A percentile compares a stretch with the other conserved stretches of the same genome.
These are phyloP conservation scores for Lepus timidus DNA, from an alignment of 2,113 vertebrate species.

Conservation along the genomic window DNA sequence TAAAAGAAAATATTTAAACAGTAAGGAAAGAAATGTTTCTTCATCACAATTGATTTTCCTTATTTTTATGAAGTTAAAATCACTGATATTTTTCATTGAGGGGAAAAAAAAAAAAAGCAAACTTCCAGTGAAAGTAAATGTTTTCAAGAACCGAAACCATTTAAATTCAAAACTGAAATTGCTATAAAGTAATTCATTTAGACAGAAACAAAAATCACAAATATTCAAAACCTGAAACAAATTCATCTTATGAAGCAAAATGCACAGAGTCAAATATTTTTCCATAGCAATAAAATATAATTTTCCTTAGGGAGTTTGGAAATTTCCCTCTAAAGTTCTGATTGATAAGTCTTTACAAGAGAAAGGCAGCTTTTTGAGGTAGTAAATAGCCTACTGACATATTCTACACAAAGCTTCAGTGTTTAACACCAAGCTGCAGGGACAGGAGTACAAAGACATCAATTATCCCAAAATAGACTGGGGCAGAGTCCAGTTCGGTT, in stretches of 20 bases:
- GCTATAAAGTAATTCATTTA: slow-evolving; percentile 6
- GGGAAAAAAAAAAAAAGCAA: neutral
- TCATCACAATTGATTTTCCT: neutral
- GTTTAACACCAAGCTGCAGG: slow-evolving; percentile 78
- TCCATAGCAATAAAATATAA: slow-evolving; percentile 58
- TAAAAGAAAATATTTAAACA: slow-evolving; percentile 35
- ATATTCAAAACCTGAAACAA: slow-evolving; percentile 52
- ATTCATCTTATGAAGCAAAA: slow-evolving; percentile 62
- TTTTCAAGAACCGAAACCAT: slow-evolving; percentile 51
- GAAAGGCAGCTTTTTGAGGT: slow-evolving; percentile 71
- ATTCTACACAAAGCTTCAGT: slow-evolving; percentile 82
- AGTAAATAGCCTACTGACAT: slow-evolving; percentile 76
- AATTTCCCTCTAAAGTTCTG: slow-evolving; percentile 69
- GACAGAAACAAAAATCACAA: slow-evolving; percentile 60
- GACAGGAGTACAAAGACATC: slow-evolving; percentile 79
- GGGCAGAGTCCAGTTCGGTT: slow-evolving; percentile 78
- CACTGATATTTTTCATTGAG: slow-evolving; percentile 42
- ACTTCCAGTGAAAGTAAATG: slow-evolving; percentile 5
- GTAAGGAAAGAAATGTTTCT: slow-evolving; percentile 39
- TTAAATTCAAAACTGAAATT: slow-evolving; percentile 51
- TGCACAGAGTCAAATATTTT: slow-evolving; percentile 63
- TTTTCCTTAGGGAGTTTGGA: slow-evolving; percentile 60
- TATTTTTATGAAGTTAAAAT: slow-evolving; percentile 53
- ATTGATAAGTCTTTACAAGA: slow-evolving; percentile 73
- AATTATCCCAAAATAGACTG: slow-evolving; percentile 82